These are phyloP conservation scores for Onychorhynchus coronatus DNA, from an alignment of 2,113 vertebrate genomes.

Conservation along the genomic window DNA sequence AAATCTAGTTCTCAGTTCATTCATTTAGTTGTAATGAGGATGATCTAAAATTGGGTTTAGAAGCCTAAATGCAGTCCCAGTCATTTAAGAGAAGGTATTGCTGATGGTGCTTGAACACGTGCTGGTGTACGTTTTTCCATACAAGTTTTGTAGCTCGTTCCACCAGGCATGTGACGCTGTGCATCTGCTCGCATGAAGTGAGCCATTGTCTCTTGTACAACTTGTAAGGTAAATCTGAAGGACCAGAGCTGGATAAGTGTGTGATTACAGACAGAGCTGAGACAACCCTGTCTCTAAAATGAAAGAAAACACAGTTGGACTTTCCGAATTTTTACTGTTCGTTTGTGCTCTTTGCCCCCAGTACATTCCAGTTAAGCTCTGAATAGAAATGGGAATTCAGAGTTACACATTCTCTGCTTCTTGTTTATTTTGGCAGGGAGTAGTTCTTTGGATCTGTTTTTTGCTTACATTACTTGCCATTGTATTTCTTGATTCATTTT, in stretches of 20 bases:
- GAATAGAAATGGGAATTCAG: slow-evolving; percentile 26
- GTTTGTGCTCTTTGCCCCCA: neutral
- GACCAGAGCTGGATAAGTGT: neutral
- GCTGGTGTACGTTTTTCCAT: neutral
- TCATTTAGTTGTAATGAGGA: neutral
- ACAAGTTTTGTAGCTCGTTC: neutral
- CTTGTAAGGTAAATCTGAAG: neutral
- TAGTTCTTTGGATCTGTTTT: neutral
- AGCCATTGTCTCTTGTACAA: neutral
- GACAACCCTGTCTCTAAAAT: neutral
- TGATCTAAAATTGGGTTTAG: neutral
- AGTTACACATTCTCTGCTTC: neutral
- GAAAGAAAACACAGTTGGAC: neutral
- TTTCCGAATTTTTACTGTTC: neutral
- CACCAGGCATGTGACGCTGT: neutral
- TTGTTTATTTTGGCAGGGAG: slow-evolving; percentile 34
- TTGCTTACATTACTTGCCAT: neutral
- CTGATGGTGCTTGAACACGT: neutral
- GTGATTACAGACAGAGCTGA: neutral
- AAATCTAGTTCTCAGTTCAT: neutral
- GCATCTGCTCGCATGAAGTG: neutral
- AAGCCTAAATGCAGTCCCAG: neutral
- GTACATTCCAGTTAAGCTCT: neutral
- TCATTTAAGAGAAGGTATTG: neutral
- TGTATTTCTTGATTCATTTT: slow-evolving; percentile 48